Percentiles rank a stretch among this genome's conserved stretches.
Conservation (phyloP, 2,113 vertebrate genomes). For the Pelecanus crispus region DNA sequence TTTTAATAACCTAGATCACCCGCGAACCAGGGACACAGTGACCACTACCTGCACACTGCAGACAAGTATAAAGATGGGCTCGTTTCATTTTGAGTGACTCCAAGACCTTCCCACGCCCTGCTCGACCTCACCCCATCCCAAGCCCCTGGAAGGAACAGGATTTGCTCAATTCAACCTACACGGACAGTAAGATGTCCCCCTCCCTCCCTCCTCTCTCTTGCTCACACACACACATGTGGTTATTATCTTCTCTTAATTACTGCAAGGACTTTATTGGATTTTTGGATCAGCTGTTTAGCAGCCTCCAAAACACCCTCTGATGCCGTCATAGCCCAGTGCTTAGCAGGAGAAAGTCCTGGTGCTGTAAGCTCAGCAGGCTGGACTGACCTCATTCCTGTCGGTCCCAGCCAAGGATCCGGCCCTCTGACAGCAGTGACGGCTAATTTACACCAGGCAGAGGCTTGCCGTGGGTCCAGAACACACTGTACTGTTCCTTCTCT, state of each 20-base stretch:
- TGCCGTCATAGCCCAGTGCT: background rate
- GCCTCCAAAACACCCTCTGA: background rate
- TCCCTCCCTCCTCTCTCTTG: background rate
- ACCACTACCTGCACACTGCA: background rate
- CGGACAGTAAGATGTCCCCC: background rate
- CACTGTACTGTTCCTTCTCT: background rate
- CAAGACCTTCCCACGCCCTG: background rate
- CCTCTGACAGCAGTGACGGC: background rate
- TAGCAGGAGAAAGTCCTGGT: background rate
- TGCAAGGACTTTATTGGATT: background rate
- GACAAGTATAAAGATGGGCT: background rate
- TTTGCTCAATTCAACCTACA: background rate
- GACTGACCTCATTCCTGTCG: background rate
- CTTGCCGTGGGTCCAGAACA: background rate
- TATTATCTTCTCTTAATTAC: background rate
- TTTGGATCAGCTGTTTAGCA: background rate
- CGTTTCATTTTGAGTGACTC: background rate
- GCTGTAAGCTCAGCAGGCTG: background rate
- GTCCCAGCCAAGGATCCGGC: background rate
- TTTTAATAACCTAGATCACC: background rate
- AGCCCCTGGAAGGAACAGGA: background rate
- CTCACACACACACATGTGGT: background rate
- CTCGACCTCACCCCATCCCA: background rate
- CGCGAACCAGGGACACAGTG: accelerated
- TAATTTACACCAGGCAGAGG: background rate